Base-by-base conservation (phyloP, 2,888 invertebrate genomes). In the Hydrotaea diabolus region DNA sequence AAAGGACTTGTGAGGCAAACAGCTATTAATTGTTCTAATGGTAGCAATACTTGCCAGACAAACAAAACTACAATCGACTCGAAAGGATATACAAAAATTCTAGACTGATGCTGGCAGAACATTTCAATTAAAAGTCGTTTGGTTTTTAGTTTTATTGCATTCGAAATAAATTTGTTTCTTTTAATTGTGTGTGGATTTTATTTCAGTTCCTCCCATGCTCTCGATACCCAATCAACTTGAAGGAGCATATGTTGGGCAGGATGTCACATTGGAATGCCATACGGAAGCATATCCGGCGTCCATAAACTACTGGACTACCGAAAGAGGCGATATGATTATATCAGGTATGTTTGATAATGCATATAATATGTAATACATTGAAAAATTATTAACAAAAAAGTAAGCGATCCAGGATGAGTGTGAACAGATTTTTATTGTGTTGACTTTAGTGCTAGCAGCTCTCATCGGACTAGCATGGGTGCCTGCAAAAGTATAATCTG, bases 301-400 rank as follows among this genome's bases (percentile, higher is more conserved):
- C 76, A 97, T 98, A 92, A 98, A 97, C 94, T 98, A 98, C 92
- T 98, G 98, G 98, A 97, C 97, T 49, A 97, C 96, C 8, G 97
- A 97, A 89, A 94, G 96, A 82, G 97, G 97, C 66, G 97, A 97
- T 91, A 97, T 97, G 97, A 97, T 97, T 89, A 96, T 97, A 93
- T 97, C 97, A 93, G 97, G 97, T 97, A 94, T 95, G 93, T 86
- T 46, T 4, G 43, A 13, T 7, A 43, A 9, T 43, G n/a, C 15
- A 39, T 49, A 49, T 49, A 2, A 49, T n/a, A 49, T n/a, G n/a
- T n/a, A 49, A 31, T 2, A 31, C 2, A 31, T 31, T 31, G 7
- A 4, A 31, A 31, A 31, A 31, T 31, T 31, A 7, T 4, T 4
- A 31, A 4, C 2, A 7, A 31, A 7, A 31, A 31, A 31, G 31